Conservation (phyloP, 2,888 invertebrate species). For the Andrena fulva region DNA sequence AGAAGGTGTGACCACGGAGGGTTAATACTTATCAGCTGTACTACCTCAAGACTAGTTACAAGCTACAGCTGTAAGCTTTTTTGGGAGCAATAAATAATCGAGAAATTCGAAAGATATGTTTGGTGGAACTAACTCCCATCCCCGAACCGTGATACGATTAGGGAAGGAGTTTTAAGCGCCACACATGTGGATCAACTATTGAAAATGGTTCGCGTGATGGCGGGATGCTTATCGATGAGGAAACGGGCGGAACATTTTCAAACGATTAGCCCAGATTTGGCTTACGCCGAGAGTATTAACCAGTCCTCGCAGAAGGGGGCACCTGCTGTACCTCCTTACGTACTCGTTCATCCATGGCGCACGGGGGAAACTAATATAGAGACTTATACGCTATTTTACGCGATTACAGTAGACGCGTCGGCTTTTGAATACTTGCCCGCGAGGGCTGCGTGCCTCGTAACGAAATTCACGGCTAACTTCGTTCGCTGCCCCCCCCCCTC, state of each 20-base stretch:
- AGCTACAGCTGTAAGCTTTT: too few relatives aligned
- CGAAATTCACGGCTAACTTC: slow-evolving; percentile 75
- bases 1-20: too few relatives aligned
- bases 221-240: slow-evolving; percentile 27
- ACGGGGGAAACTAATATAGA: slow-evolving; percentile 63
- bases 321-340: slow-evolving; percentile 24
- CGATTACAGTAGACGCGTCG: slow-evolving; percentile 59
- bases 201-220: not conserved
- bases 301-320: slow-evolving; percentile 28
- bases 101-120: too few relatives aligned
- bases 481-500: slow-evolving; percentile 23
- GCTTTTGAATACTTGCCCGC: slow-evolving; percentile 67
- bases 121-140: too few relatives aligned
- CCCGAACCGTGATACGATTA: not conserved
- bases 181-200: not conserved
- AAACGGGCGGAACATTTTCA: slow-evolving; percentile 18
- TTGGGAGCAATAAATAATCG: too few relatives aligned
- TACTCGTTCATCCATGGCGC: slow-evolving; percentile 27
- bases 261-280: slow-evolving; percentile 67
- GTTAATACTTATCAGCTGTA: too few relatives aligned
- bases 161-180: not conserved
- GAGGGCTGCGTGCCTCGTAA: slow-evolving; percentile 82
- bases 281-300: slow-evolving; percentile 62
- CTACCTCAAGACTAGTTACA: too few relatives aligned
- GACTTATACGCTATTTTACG: slow-evolving; percentile 67